Base-by-base conservation (phyloP, 2,113 vertebrate genomes). In the Gnathonemus echidnorhynchus region DNA sequence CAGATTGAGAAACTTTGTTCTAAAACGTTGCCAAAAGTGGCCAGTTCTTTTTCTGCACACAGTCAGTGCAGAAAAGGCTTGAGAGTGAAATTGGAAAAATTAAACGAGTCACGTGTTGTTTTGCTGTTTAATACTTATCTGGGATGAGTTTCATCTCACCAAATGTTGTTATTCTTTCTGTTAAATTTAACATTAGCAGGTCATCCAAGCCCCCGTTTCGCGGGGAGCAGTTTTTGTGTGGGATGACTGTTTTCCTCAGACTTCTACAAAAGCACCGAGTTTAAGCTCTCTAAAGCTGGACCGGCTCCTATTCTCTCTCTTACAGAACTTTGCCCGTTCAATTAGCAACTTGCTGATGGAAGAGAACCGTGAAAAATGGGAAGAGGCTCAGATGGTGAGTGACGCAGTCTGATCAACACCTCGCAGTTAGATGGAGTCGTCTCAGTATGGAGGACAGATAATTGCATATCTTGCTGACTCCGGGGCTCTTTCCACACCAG, bases 271-370 rank as follows among this genome's bases (percentile, higher is more conserved):
- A 50, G 45, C 84, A n/a, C 39, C 0, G 13, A 49, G 48, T 27
- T n/a, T 4, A 86, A 50, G 3, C 19, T 50, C 19, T 8, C 24
- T 86, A 48, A 27, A 6, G 24, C 10, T 86, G 39, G 83, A 46
- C 21, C 6, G 45, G 1, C 8, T 49, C 84, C 45, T 49, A 1
- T 90, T 17, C 91, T 31, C 15, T 35, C 89, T 15, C 92, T 92
- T 93, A 50, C 93, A 99, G 98, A 99, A 99, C 93, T 99, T 97
- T 1, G 97, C 98, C 88, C 98, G 99, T 95, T 96, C 98, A 91
- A 96, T 99, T 94, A 99, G 98, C 96, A 99, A 99, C 94, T 93
- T 99, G 90, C 93, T 99, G 92, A 97, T 97, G 0, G 98, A 99
- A 90, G 98, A 99, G 88, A 98, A 99, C 91, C 95, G 95, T 86